phyloP scores from a whole-genome alignment of 2,797 vertebrate genomes.

The Cyclura pinguis region DNA sequence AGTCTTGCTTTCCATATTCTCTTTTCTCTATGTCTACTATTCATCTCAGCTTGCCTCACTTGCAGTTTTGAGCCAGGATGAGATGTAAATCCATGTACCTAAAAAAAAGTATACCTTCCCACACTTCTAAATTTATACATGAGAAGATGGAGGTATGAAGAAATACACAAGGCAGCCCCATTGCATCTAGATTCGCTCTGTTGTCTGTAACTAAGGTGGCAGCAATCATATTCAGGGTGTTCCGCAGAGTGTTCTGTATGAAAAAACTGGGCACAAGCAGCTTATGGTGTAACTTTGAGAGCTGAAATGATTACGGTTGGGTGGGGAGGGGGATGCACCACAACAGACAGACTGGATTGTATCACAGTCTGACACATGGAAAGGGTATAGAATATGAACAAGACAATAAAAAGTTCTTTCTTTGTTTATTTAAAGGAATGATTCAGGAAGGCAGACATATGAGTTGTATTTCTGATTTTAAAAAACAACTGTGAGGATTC shows the following conservation, averaged over 20 bases:
- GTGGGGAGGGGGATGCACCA: accelerated
- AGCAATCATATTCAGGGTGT: background rate
- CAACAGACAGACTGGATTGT: background rate
- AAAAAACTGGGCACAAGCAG: background rate
- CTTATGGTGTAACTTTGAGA: background rate
- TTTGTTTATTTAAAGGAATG: background rate
- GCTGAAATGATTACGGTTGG: background rate
- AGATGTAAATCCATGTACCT: no score
- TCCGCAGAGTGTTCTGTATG: background rate
- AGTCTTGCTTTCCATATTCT: no score
- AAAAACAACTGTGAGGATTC: background rate
- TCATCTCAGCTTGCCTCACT: no score
- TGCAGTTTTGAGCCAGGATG: no score
- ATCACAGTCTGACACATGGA: conserved; percentile 14
- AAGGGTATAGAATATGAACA: background rate
- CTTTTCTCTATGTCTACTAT: no score
- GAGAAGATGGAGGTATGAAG: no score
- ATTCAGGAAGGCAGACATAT: background rate
- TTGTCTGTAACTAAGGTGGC: no score
- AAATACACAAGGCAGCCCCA: no score
- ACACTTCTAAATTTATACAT: no score
- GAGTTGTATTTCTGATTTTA: no score
- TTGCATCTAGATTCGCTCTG: no score
- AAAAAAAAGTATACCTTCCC: no score
- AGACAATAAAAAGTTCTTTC: background rate